phyloP scores from a whole-genome alignment of 2,797 vertebrate species.

The Chanos chanos region DNA sequence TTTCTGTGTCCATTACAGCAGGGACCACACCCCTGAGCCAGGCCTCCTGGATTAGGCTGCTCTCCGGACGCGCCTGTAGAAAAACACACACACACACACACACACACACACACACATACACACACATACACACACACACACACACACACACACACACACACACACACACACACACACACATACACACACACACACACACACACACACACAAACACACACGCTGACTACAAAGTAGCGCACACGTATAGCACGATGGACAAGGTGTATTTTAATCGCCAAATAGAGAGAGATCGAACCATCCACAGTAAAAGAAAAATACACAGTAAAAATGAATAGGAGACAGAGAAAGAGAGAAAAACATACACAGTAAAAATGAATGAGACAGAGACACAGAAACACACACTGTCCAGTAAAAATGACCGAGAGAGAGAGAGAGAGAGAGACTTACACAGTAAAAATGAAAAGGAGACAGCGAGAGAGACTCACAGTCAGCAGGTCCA shows the following conservation, averaged over 20 bases:
- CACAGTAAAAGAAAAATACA: background rate
- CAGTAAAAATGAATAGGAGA: background rate
- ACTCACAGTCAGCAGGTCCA: slow-evolving; percentile 85
- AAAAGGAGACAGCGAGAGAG: background rate
- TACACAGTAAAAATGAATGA: background rate
- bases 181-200: too few relatives aligned
- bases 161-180: background rate
- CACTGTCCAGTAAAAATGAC: too few relatives aligned
- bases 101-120: background rate
- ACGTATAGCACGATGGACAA: too few relatives aligned
- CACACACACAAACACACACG: too few relatives aligned
- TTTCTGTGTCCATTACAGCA: slow-evolving; percentile 79
- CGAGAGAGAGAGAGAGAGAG: too few relatives aligned
- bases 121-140: background rate
- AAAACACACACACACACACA: background rate
- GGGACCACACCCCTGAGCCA: slow-evolving; percentile 85
- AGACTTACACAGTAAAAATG: too few relatives aligned
- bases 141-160: background rate
- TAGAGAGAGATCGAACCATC: too few relatives aligned
- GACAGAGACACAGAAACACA: too few relatives aligned
- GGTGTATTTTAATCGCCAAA: too few relatives aligned
- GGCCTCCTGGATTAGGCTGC: slow-evolving; percentile 75
- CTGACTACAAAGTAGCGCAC: too few relatives aligned
- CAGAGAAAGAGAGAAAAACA: too few relatives aligned
- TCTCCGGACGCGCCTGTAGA: slow-evolving; percentile 70